Evolutionary conservation across 2,113 vertebrate genomes (phyloP).

Genomic region (Lepus americanus): DNA sequence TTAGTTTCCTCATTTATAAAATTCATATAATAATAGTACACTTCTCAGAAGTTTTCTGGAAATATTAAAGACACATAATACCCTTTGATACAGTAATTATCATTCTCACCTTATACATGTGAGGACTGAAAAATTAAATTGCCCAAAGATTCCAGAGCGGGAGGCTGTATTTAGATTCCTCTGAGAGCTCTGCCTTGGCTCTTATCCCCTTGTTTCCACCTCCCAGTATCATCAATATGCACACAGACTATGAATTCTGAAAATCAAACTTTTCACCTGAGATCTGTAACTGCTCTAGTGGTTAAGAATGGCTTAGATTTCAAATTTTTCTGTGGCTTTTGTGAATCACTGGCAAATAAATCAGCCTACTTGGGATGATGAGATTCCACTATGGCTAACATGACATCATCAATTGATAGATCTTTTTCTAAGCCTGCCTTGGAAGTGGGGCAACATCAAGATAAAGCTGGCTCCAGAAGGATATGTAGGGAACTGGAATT

Average conservation of each 20-base stretch:
- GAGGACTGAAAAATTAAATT: constrained; percentile 27
- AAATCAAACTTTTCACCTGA: constrained; percentile 18
- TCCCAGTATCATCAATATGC: neutral
- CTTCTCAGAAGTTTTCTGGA: neutral
- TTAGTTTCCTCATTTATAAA: constrained; percentile 31
- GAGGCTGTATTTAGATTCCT: neutral
- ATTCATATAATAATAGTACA: neutral
- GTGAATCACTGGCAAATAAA: neutral
- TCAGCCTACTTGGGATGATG: neutral
- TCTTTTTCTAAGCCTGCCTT: constrained; percentile 45
- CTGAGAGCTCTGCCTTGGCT: neutral
- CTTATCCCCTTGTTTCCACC: neutral
- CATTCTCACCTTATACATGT: constrained; percentile 21
- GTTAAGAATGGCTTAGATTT: neutral
- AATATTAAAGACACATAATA: neutral
- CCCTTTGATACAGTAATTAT: neutral
- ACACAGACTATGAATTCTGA: neutral
- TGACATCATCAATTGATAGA: constrained; percentile 13
- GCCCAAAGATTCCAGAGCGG: neutral
- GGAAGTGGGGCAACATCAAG: neutral
- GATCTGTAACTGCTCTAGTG: neutral
- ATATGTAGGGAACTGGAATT: neutral
- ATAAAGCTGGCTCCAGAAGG: constrained; percentile 22
- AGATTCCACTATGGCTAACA: constrained; percentile 19
- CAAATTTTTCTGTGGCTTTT: neutral